Evolutionary conservation across 2,888 invertebrate species (phyloP), one percentile per base, ranked within the genome.

Genomic region (Laspeyria flexula): DNA sequence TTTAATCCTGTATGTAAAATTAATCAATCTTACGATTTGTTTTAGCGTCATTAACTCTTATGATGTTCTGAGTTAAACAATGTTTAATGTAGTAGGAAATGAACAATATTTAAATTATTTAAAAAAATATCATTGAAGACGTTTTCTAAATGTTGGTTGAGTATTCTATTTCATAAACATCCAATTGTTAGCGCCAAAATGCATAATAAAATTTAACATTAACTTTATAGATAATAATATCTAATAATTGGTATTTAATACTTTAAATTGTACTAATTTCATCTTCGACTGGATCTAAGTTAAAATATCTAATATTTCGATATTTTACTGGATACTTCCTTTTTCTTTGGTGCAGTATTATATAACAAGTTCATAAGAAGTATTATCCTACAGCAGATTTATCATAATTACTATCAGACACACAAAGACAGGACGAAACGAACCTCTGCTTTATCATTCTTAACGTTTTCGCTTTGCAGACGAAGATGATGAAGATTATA

Each of bases 401-500:
- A 5, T 30, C 16, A 30, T 47, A 41, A 5, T 18, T n/a, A 10
- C 11, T 12, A 25, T 30, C 12, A 12, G 27, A 40, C 7, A 12
- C 11, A 50, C 49, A 55, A 39, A 47, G 10, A 54, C 42, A 51
- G 47, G 31, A 62, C 16, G 13, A 15, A 54, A 83, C 86, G 52
- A 76, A 94, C 92, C 95, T 93, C 76, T 94, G 94, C 67, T 94
- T 88, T 33, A 96, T 85, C 37, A 95, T 83, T 10, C 88, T 89
- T 78, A 94, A 93, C 49, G 95, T 95, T 75, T 95, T 95, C 66
- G 91, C 89, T 74, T 96, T 96, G 90, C 95, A 95, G 1, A 96
- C 95, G 78, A 96, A 96, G 63, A 96, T 95, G 61, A 95, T 84
- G 84, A 96, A 96, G 39, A 96, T 95, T 38, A 94, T 93, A 0